Evolutionary conservation across 2,797 vertebrate species (phyloP).

Genomic region (Tragopan temminckii): DNA sequence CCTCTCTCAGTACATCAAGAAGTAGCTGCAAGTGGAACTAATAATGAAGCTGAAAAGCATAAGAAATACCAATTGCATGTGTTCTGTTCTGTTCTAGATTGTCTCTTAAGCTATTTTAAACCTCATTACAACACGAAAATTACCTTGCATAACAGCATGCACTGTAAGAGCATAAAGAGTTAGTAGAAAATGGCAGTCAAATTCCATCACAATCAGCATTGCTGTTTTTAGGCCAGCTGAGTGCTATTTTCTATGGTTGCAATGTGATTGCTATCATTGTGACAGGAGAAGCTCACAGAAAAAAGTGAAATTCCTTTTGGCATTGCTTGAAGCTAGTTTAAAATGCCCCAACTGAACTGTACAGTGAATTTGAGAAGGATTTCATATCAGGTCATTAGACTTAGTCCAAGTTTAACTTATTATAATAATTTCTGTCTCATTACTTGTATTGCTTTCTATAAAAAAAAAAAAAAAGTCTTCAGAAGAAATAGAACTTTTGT

Average conservation of each 20-base stretch:
- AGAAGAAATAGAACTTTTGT: not conserved
- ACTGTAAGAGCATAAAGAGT: not conserved
- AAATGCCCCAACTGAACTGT: not conserved
- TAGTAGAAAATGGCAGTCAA: constrained; percentile 33
- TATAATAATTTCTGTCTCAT: not conserved
- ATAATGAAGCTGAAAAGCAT: not conserved
- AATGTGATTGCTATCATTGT: constrained; percentile 39
- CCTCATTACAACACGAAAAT: constrained; percentile 54
- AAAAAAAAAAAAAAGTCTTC: not conserved
- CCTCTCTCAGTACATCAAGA: not conserved
- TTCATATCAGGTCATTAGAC: not conserved
- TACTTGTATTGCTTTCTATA: not conserved
- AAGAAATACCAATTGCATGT: constrained; percentile 22
- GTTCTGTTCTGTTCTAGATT: not conserved
- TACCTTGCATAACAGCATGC: constrained; percentile 41
- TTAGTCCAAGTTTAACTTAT: not conserved
- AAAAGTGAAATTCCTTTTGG: constrained; percentile 30
- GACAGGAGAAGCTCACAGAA: constrained; percentile 16
- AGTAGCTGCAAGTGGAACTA: constrained; percentile 20
- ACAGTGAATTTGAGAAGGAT: not conserved
- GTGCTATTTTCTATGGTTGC: constrained; percentile 21
- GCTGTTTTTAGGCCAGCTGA: constrained; percentile 47
- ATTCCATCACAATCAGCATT: constrained; percentile 41
- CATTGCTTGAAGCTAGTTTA: not conserved
- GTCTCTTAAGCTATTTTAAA: constrained; percentile 56